A percentile compares a stretch with the other conserved stretches of the same genome.
Conservation (phyloP, 2,113 vertebrate species). For the Thalassoma bifasciatum region DNA sequence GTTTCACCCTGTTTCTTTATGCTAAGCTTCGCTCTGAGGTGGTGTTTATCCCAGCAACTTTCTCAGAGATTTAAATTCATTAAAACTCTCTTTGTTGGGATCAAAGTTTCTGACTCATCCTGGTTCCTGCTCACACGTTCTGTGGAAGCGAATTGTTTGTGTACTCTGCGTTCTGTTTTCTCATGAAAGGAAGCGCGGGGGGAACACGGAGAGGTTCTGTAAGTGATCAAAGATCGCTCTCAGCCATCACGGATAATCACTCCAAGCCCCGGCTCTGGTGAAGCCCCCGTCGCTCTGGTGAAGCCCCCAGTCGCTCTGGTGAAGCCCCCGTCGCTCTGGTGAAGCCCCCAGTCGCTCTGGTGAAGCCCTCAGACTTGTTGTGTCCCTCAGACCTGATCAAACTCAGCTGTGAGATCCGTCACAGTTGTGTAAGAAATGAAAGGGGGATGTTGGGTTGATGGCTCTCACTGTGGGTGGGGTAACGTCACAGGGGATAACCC, state of each 20-base stretch:
- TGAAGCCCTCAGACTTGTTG: background rate
- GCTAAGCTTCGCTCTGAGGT: background rate
- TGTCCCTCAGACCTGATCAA: background rate
- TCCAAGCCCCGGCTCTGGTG: conserved; percentile 43
- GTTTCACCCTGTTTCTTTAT: background rate
- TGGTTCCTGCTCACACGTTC: background rate
- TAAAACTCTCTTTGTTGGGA: background rate
- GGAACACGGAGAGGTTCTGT: conserved; percentile 44
- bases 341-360: conserved; percentile 45
- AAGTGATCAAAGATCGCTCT: conserved; percentile 56
- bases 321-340: too few species aligned
- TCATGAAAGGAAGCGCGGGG: conserved; percentile 27
- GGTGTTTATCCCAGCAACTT: background rate
- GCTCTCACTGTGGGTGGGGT: background rate
- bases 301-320: conserved; percentile 44
- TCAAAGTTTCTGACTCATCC: background rate
- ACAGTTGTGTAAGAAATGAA: background rate
- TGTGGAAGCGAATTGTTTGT: conserved; percentile 28
- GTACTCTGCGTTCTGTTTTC: conserved; percentile 28
- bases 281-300: too few species aligned
- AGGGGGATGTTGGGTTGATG: background rate
- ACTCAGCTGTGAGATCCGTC: background rate
- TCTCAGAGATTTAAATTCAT: too few species aligned
- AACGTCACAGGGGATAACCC: background rate
- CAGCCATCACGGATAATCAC: conserved; percentile 64